phyloP scores from a whole-genome alignment of 2,888 invertebrate genomes.

The Amiota communis region DNA sequence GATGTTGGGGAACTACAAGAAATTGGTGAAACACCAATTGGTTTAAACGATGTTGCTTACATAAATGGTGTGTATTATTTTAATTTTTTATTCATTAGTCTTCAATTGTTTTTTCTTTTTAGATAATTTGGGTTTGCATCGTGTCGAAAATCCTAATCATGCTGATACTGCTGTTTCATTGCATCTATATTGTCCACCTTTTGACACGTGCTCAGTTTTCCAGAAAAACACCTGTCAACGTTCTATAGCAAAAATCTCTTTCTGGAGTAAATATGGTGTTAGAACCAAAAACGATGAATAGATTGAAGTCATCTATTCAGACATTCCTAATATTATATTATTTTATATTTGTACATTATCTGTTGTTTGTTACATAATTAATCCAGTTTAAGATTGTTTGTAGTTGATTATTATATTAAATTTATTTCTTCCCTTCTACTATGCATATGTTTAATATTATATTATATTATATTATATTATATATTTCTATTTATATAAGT shows the following conservation, averaged over 20 bases:
- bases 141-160: slow-evolving; percentile 95
- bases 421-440: no score
- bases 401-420: slow-evolving; percentile 45
- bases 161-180: slow-evolving; percentile 91
- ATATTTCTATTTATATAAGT: not conserved
- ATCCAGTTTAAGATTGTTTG: slow-evolving; percentile 43
- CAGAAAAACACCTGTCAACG: slow-evolving; percentile 91
- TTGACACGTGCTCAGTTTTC: slow-evolving; percentile 89
- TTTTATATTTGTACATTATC: not conserved
- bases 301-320: slow-evolving; percentile 7
- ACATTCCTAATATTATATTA: slow-evolving; percentile 23
- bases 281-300: slow-evolving; percentile 56
- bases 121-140: slow-evolving; percentile 96
- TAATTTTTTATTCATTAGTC: slow-evolving; percentile 77
- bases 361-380: not conserved
- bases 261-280: slow-evolving; percentile 93
- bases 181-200: slow-evolving; percentile 97
- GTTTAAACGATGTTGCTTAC: slow-evolving; percentile 89
- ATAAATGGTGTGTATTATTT: slow-evolving; percentile 86
- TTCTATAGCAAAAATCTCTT: slow-evolving; percentile 83
- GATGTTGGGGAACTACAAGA: slow-evolving; percentile 78
- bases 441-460: slow-evolving; percentile 26
- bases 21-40: slow-evolving; percentile 78
- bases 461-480: not conserved
- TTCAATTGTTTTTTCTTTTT: slow-evolving; percentile 79